Evolutionary conservation across 2,797 vertebrate genomes (phyloP), one percentile per base, ranked within the genome.

Genomic region (Sorex maritimensis): DNA sequence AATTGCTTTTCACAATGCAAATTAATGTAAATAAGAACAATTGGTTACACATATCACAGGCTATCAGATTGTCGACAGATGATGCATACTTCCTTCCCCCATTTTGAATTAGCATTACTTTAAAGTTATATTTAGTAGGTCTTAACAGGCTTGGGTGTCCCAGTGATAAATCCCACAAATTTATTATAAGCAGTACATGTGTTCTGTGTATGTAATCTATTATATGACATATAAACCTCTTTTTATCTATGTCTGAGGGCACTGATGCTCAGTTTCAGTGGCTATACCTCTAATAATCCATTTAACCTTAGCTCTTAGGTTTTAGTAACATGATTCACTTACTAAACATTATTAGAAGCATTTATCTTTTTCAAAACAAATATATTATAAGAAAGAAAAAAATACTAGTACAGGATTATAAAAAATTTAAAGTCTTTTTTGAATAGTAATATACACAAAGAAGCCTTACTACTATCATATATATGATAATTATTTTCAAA

Each of bases 21-120:
- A 98, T 98, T 97, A 98, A 98, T 98, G 98, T 98, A 98, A 98
- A 98, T 98, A 98, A 98, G 98, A 98, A 98, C 98, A 98, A 98
- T 98, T 98, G 98, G 98, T 98, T 98, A 98, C 98, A 98, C 98
- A 98, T 98, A 98, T 98, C 98, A 98, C 97, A 98, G 97, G 95
- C 97, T 97, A 98, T 98, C 98, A 98, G 97, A 97, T 72, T 97
- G 97, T 98, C 58, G 71, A 96, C 97, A 97, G 97, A 98, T 98
- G 98, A 98, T 97, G 96, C 97, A 94, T 21, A 85, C 94, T 91
- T 89, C 8, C 9, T 67, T 93, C 72, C 74, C 38, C 34, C 69
- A 83, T n/a, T 44, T 21, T 67, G 93, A 98, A 98, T 98, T 98
- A 98, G 71, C 96, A 97, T 96, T 96, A 97, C 95, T 98, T 97